Percentiles rank a stretch among this genome's conserved stretches.
These are phyloP conservation scores for Microtus ochrogaster DNA, from an alignment of 2,113 vertebrate genomes.

Conservation along the genomic window DNA sequence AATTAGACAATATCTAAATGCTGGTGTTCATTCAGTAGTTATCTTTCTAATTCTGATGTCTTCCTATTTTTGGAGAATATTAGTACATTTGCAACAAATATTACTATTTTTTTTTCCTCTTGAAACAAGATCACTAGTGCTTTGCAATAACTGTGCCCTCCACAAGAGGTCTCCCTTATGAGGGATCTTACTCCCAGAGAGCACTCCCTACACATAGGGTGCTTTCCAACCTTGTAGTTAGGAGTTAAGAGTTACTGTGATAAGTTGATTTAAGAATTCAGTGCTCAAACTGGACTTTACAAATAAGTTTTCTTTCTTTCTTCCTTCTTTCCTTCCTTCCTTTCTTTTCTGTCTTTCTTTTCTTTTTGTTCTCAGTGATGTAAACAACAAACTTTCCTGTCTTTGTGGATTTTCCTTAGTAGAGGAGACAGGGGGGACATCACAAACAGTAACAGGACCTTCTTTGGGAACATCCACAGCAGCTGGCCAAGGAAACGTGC, in stretches of 20 bases:
- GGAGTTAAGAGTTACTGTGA: background rate
- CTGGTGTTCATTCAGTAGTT: background rate
- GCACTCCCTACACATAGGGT: too few relatives aligned
- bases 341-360: too few relatives aligned
- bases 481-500: background rate
- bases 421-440: background rate
- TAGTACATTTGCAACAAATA: background rate
- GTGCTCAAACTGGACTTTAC: background rate
- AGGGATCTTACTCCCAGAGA: background rate
- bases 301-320: background rate
- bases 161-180: slow-evolving; percentile 59
- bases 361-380: too few relatives aligned
- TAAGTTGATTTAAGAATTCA: background rate
- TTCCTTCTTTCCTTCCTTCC: too few relatives aligned
- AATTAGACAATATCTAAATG: background rate
- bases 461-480: background rate
- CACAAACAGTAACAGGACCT: background rate
- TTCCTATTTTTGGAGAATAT: background rate
- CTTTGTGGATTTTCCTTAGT: background rate
- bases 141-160: background rate
- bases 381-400: background rate
- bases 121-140: background rate
- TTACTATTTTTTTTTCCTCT: background rate
- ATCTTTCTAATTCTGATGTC: background rate
- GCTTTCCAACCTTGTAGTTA: background rate